Base-by-base conservation (phyloP, 2,797 vertebrate species). In the Dipus sagitta region DNA sequence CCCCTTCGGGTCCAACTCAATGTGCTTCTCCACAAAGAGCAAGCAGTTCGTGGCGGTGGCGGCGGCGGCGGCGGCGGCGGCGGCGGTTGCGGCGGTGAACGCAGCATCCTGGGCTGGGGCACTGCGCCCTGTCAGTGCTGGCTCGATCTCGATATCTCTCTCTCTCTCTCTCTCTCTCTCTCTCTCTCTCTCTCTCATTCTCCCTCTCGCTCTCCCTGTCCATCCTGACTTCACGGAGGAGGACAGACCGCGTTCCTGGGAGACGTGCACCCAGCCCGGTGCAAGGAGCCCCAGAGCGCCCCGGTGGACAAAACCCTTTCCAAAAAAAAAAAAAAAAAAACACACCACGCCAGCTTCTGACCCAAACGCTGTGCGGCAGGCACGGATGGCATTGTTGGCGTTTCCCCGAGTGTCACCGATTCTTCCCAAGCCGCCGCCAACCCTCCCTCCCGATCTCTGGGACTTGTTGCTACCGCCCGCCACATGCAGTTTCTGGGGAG, bases 11-110 rank as follows among this genome's bases (percentile, higher is more conserved):
- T 90, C 34, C 85, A 88, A 84, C 92, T 96, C 71, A 80, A 83
- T 96, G 78, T 60, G 90, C 88, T 90, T 93, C 91, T 94, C 64
- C 90, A 88, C 87, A 95, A 96, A 96, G 71, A 82, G 88, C 96
- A 67, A 82, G 88, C 96, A 88, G 87, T 85, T 96, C 87, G 77
- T 64, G 88, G 83, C 90, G 3, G 52, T 10, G 86, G 94, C 38
- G 38, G 38, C 38, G 38, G 38, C 38, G 38, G 38, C 90, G 3
- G 52, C n/a, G 88, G 83, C 90, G 3, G 52, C 11, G 86, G 94
- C 38, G 38, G 38, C 38, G 38, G 38, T n/a, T n/a, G n/a, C 38
- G 38, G 38, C 90, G 3, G 52, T 10, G 86, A 94, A 88, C 77
- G 65, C 78, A 92, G 94, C 77, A 76, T 89, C 65, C 91, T 88